These are phyloP conservation scores for Thalassophryne amazonica DNA, from an alignment of 2,797 vertebrate genomes.

Conservation along the genomic window DNA sequence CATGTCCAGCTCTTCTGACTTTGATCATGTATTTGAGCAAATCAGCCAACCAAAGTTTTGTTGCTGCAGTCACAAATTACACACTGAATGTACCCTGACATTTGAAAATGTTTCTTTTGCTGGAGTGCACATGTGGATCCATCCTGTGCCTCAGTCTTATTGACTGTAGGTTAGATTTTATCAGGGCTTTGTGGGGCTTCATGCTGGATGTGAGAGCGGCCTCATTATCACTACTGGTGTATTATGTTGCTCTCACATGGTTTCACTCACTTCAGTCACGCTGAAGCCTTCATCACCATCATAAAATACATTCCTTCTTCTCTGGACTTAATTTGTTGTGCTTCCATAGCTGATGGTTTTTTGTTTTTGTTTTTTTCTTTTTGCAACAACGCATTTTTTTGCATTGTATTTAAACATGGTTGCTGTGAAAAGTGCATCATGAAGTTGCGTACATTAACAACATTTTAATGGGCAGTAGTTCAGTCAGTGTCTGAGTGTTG, in stretches of 20 bases:
- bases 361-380: conserved; percentile 37
- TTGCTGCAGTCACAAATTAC: conserved; percentile 50
- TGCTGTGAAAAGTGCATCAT: conserved; percentile 83
- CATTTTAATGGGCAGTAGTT: conserved; percentile 77
- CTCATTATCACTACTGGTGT: too few species aligned
- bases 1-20: conserved; percentile 10
- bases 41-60: conserved; percentile 55
- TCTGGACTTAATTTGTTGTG: conserved; percentile 62
- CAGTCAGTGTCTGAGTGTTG: conserved; percentile 82
- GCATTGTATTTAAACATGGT: conserved; percentile 88
- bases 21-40: conserved; percentile 33
- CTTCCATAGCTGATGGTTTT: conserved; percentile 61
- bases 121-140: conserved; percentile 30
- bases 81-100: conserved; percentile 71
- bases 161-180: conserved; percentile 52
- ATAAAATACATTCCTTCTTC: conserved; percentile 34
- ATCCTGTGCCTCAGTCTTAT: conserved; percentile 33
- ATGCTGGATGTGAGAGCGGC: too few species aligned
- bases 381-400: conserved; percentile 62
- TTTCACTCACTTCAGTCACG: conserved; percentile 30
- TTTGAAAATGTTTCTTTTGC: conserved; percentile 38
- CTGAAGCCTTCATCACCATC: conserved; percentile 40
- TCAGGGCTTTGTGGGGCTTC: conserved; percentile 23
- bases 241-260: conserved; percentile 27
- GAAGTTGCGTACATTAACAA: conserved; percentile 72